A percentile compares a stretch with the other conserved stretches of the same genome.
phyloP scores from a whole-genome alignment of 2,888 invertebrate genomes.

The Caenorhabditis drosophilae region DNA sequence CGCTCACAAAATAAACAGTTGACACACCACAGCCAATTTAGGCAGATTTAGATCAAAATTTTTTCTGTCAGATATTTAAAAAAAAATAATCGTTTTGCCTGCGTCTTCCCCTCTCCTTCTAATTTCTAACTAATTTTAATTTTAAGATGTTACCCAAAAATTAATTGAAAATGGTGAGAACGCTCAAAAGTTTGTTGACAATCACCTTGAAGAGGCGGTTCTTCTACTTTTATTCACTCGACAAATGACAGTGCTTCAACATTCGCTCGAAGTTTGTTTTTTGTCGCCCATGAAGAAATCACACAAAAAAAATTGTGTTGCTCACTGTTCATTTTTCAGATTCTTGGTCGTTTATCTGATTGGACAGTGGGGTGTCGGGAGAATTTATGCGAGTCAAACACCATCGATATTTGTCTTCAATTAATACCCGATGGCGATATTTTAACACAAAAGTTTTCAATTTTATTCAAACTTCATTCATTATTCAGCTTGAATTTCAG shows the following conservation, averaged over 20 bases:
- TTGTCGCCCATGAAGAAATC: constrained; percentile 4
- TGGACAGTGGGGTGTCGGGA: constrained; percentile 36
- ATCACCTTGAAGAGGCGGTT: constrained; percentile 18
- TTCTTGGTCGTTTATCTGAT: constrained; percentile 47
- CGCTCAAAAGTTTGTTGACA: constrained; percentile 37
- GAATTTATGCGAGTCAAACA: constrained; percentile 50
- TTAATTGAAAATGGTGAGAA: constrained; percentile 29
- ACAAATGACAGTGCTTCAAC: constrained; percentile 39
- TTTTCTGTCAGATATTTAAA: too few relatives aligned
- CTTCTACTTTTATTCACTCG: constrained; percentile 20
- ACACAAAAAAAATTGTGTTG: background rate
- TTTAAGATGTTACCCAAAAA: constrained; percentile 40
- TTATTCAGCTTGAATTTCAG: constrained; percentile 4
- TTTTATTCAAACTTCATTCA: too few relatives aligned
- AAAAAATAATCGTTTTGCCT: background rate
- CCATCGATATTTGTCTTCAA: constrained; percentile 51
- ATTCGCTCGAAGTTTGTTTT: constrained; percentile 41
- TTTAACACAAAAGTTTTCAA: constrained; percentile 55
- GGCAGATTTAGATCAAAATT: background rate
- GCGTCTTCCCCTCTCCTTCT: background rate
- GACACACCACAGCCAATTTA: background rate
- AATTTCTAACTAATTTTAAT: background rate
- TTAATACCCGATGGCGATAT: constrained; percentile 50
- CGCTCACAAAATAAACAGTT: background rate
- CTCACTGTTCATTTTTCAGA: constrained; percentile 23